These are phyloP conservation scores for Pithys albifrons DNA, from an alignment of 2,113 vertebrate species.

Conservation along the genomic window DNA sequence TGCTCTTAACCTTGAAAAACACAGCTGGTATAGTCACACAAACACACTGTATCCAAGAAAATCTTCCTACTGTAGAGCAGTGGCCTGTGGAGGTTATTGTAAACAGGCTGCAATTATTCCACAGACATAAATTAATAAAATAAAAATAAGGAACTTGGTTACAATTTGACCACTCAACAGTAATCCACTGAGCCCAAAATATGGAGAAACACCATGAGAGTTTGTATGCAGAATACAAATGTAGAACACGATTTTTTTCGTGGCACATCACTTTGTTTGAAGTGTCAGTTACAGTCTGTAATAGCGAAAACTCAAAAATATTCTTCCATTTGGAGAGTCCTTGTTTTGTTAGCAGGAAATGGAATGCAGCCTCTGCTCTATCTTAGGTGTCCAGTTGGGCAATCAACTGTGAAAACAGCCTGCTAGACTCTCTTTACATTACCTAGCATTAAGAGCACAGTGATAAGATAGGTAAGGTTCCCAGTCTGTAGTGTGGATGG, in stretches of 20 bases:
- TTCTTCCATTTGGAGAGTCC: not conserved
- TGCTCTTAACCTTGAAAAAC: not conserved
- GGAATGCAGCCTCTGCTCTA: not conserved
- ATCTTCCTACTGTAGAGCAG: not conserved
- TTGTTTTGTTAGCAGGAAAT: not conserved
- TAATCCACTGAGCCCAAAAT: not conserved
- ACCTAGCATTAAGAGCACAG: not conserved
- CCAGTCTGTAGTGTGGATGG: not conserved
- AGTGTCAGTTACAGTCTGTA: not conserved
- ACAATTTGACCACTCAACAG: not conserved
- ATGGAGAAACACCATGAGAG: not conserved
- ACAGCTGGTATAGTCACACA: rapidly evolving
- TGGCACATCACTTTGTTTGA: not conserved
- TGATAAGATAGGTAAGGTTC: not conserved
- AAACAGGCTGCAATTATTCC: not conserved
- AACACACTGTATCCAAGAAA: not conserved
- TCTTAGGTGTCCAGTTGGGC: not conserved
- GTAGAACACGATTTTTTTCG: not conserved
- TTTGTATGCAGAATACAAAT: not conserved
- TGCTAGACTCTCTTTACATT: not conserved
- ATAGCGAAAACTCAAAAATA: not conserved
- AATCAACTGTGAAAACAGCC: not conserved
- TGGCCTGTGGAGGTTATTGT: not conserved
- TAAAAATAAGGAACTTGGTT: not conserved
- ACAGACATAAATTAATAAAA: not conserved